A percentile compares a stretch with the other conserved stretches of the same genome.
These are phyloP conservation scores for Pristionchus fissidentatus DNA, from an alignment of 2,888 invertebrate genomes.

Conservation along the genomic window DNA sequence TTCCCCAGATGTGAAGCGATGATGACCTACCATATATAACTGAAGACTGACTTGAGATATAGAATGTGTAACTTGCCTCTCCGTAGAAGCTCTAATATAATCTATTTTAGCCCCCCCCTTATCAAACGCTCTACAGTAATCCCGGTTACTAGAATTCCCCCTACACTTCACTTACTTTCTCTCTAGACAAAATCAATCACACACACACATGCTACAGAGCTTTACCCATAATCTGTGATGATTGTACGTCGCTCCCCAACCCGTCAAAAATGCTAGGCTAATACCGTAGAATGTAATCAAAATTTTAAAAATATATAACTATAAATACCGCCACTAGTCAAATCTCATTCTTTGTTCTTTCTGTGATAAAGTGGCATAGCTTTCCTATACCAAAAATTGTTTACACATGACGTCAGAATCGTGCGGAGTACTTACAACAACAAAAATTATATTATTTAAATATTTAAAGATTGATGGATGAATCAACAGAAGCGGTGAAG, in stretches of 20 bases:
- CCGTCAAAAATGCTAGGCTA: constrained; percentile 33
- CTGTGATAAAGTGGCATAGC: constrained; percentile 42
- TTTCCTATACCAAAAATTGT: not conserved
- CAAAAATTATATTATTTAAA: not conserved
- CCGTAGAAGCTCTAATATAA: not conserved
- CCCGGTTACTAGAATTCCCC: not conserved
- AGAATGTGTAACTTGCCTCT: constrained; percentile 4
- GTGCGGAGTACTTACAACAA: not conserved
- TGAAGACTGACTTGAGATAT: constrained; percentile 33
- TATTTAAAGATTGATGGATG: not conserved
- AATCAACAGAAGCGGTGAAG: constrained; percentile 7
- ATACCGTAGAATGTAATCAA: constrained; percentile 24
- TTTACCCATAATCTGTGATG: constrained; percentile 39
- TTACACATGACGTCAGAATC: not conserved
- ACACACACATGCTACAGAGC: constrained; percentile 16
- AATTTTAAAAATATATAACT: constrained; percentile 18
- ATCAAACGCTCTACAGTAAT: not conserved
- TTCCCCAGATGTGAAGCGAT: not conserved
- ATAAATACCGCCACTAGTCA: constrained; percentile 14
- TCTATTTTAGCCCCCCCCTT: not conserved
- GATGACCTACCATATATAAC: constrained; percentile 17
- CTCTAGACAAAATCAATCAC: constrained; percentile 18
- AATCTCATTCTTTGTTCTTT: not conserved
- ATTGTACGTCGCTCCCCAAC: constrained; percentile 12
- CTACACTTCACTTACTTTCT: not conserved